These are phyloP conservation scores for Acleris sparsana DNA, from an alignment of 2,888 invertebrate genomes.

Conservation along the genomic window DNA sequence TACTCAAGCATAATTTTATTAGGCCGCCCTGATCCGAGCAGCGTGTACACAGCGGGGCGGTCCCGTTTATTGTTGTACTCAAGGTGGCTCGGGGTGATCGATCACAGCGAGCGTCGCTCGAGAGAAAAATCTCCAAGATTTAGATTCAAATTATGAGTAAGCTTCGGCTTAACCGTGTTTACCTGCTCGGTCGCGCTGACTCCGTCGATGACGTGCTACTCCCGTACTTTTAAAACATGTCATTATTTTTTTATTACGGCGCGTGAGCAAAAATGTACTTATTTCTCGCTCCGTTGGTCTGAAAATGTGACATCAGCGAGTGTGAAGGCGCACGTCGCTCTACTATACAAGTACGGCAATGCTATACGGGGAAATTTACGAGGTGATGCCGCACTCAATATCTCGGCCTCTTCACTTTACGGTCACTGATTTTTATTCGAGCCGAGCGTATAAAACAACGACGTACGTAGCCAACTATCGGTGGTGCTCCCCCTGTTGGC, in stretches of 20 bases:
- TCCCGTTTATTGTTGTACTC: slow-evolving; percentile 21
- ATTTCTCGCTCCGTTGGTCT: slow-evolving; percentile 82
- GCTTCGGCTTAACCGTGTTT: slow-evolving; percentile 27
- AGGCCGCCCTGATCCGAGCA: slow-evolving; percentile 33
- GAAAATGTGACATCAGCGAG: slow-evolving; percentile 81
- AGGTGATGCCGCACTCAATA: slow-evolving; percentile 70
- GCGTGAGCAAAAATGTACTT: slow-evolving; percentile 82
- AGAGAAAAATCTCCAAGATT: slow-evolving; percentile 29
- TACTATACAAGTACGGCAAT: slow-evolving; percentile 23
- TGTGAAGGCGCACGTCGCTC: slow-evolving; percentile 66
- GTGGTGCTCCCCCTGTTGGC: slow-evolving; percentile 18
- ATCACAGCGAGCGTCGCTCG: slow-evolving; percentile 8
- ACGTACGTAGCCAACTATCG: slow-evolving; percentile 38
- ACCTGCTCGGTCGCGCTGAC: slow-evolving; percentile 23
- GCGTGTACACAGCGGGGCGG: slow-evolving; percentile 18
- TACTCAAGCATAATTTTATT: slow-evolving; percentile 37
- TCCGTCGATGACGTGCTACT: slow-evolving; percentile 17
- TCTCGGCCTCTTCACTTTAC: slow-evolving; percentile 71
- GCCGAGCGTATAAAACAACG: slow-evolving; percentile 47
- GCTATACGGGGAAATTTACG: slow-evolving; percentile 62
- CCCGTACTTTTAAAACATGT: slow-evolving; percentile 75
- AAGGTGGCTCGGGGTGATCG: slow-evolving; percentile 34
- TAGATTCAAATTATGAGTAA: slow-evolving; percentile 31
- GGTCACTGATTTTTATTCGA: slow-evolving; percentile 72
- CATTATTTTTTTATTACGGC: slow-evolving; percentile 80